Base-by-base conservation (phyloP, 2,888 invertebrate genomes). In the Drosophila neutralis region DNA sequence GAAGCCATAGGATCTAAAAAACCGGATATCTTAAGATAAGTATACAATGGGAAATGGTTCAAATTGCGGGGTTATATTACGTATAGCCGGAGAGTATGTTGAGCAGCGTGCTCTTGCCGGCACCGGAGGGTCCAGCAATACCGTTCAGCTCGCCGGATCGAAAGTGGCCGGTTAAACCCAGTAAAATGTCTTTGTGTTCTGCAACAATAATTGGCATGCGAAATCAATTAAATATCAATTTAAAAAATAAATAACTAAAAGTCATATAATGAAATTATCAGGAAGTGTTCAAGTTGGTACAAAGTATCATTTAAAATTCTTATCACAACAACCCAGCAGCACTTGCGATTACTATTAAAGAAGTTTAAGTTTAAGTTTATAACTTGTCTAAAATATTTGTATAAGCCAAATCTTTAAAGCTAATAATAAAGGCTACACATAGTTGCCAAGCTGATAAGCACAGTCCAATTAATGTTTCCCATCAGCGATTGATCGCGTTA, bases 51-150 rank as follows among this genome's bases (percentile, higher is more conserved):
- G 7, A 61, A 36, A 0, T 8, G 15, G 11, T 8, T 13, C 7
- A 11, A 38, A n/a, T 3, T 21, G 3, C 1, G 33, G 38, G 52
- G 56, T 61, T 69, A 59, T 42, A 42, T 95, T 94, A 98, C 98
- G 95, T 97, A 93, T 97, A 98, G 83, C 98, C 98, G 40, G 98
- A 96, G 77, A 98, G 94, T 87, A 98, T 96, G 92, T 98, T 97
- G 95, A 98, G 96, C 71, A 98, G 94, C 3, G 97, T 96, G 75
- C 97, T 97, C 93, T 98, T 98, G 66, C 98, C 97, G 13, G 97
- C 97, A 18, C 98, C 98, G 0, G 97, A 97, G 54, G 97, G 98
- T 33, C 98, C 98, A 94, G 98, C 96, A 85, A 98, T 96, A 61
- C 97, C 98, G 10, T 95, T 96, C 77, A 97, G 93, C 91, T 97